phyloP scores from a whole-genome alignment of 2,888 invertebrate species.

The Podotricha telesiphe region DNA sequence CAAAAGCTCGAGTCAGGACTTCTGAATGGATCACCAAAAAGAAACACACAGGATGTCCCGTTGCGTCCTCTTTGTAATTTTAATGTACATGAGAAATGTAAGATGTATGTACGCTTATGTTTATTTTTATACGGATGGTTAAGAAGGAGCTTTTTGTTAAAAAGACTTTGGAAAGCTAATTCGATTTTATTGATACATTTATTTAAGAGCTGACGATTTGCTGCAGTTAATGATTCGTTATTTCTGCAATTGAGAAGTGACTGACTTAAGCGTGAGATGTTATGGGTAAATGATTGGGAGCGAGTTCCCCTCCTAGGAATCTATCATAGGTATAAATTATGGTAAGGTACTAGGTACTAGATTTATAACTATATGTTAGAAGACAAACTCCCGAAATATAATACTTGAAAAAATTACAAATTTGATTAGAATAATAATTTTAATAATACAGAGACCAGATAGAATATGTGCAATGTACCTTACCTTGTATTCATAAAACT shows the following conservation, averaged over 20 bases:
- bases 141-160: not conserved
- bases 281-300: no score
- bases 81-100: conserved; percentile 35
- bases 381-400: no score
- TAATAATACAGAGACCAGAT: no score
- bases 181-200: conserved; percentile 9
- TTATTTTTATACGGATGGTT: conserved; percentile 14
- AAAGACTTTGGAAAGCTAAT: not conserved
- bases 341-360: no score
- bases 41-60: conserved; percentile 49
- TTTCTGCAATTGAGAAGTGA: not conserved
- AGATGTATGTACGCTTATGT: conserved; percentile 12
- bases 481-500: no score
- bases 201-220: not conserved
- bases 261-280: not conserved
- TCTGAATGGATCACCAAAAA: conserved; percentile 52
- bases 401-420: no score
- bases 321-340: no score
- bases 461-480: no score
- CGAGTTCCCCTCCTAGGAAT: no score
- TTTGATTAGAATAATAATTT: no score
- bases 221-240: not conserved
- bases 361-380: no score
- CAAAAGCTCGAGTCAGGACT: conserved; percentile 46
- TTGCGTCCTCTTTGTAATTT: conserved; percentile 43